Evolutionary conservation across 2,113 vertebrate genomes (phyloP).

Genomic region (Sapayoa aenigma): DNA sequence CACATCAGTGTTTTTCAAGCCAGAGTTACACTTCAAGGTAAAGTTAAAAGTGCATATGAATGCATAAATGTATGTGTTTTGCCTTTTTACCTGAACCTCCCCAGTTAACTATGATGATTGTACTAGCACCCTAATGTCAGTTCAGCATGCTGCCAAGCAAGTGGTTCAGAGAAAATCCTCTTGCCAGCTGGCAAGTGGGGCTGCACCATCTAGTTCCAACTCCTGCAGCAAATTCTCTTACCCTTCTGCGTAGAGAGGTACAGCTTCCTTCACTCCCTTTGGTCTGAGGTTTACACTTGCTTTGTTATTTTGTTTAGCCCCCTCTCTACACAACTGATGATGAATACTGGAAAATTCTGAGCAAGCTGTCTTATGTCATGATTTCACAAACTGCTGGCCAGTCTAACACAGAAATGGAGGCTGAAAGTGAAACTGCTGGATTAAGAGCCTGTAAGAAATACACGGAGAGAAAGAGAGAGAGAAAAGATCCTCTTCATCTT

Average conservation of each 20-base stretch:
- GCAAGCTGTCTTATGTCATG: not conserved
- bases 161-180: not conserved
- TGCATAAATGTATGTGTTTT: not conserved
- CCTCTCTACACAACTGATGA: not conserved
- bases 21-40: not conserved
- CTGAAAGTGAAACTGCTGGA: not conserved
- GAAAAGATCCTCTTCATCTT: not conserved
- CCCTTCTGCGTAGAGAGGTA: not conserved
- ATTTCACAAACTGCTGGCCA: not conserved
- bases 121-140: not conserved
- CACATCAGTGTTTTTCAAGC: not conserved
- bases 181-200: fast-evolving
- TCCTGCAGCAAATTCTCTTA: not conserved
- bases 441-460: not conserved
- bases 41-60: not conserved
- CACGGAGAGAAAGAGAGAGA: not conserved
- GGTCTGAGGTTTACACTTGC: not conserved
- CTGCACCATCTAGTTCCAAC: fast-evolving
- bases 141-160: not conserved
- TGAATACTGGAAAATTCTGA: not conserved
- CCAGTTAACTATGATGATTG: not conserved
- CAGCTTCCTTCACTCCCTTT: not conserved
- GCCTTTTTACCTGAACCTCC: not conserved
- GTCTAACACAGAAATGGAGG: not conserved
- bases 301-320: not conserved